Percentiles rank a stretch among this genome's conserved stretches.
These are phyloP conservation scores for Mirounga angustirostris DNA, from an alignment of 2,113 vertebrate genomes.

Conservation along the genomic window DNA sequence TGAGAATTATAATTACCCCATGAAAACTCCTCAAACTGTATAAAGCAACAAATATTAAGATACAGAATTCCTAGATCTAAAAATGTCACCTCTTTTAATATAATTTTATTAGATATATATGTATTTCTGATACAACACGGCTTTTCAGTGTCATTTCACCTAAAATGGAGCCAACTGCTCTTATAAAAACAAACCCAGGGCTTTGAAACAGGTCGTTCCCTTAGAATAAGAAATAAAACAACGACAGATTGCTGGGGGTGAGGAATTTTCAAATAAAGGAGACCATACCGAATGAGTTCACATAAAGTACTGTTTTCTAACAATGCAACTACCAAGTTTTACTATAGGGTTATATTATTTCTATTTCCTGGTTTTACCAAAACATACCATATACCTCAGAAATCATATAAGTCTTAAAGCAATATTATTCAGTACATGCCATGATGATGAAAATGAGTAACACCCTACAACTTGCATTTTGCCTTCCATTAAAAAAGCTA, in stretches of 20 bases:
- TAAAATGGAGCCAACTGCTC: neutral
- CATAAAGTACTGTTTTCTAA: neutral
- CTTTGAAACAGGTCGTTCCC: neutral
- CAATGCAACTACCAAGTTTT: neutral
- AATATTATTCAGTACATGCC: neutral
- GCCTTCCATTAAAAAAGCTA: neutral
- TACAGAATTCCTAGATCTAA: neutral
- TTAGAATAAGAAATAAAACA: slow-evolving; percentile 11
- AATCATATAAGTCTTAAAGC: neutral
- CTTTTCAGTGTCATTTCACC: neutral
- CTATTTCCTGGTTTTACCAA: slow-evolving; percentile 1
- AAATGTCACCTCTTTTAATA: neutral
- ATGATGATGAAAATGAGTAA: neutral
- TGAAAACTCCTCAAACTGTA: slow-evolving; percentile 52
- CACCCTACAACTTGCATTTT: slow-evolving; percentile 18
- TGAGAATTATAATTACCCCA: slow-evolving; percentile 36
- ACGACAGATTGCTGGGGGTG: neutral
- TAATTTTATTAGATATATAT: neutral
- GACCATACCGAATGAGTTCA: neutral
- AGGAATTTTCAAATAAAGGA: slow-evolving; percentile 38
- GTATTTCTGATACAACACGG: slow-evolving; percentile 33
- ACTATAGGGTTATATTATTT: neutral
- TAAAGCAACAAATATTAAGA: slow-evolving; percentile 53
- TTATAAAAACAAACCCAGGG: neutral
- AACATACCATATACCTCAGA: neutral